Evolutionary conservation across 2,797 vertebrate genomes (phyloP), one percentile per base, ranked within the genome.

Genomic region (Phoxinus dragarum): DNA sequence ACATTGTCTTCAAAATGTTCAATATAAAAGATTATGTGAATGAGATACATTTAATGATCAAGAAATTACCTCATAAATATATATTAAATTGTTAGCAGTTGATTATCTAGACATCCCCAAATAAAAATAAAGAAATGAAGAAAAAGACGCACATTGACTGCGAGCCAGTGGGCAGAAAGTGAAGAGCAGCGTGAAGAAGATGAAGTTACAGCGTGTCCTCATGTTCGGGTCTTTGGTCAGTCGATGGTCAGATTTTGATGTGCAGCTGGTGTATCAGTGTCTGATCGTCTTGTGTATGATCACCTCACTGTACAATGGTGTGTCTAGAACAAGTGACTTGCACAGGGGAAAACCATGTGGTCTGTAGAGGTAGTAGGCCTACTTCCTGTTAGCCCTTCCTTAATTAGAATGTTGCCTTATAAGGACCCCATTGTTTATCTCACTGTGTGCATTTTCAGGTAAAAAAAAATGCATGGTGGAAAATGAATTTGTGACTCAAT

Each of bases 341-440:
- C 67, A 38, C n/a, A 49, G 68, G 66, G 68, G 9, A 59, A 71
- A 81, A 81, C 21, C 23, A n/a, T 72, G 80, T 81, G 49, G 49
- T 56, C 21, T 27, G 21, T 21, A 81, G 44, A 54, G 31, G 16
- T 34, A 31, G n/a, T 27, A 27, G 27, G 27, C 27, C 27, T 31
- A 56, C 49, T 52, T 81, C 67, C 80, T 56, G 67, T 42, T 27
- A 23, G 36, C 9, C 0, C 31, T 67, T 34, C 31, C 27, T 27
- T 27, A 1, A 27, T 27, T 1, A 1, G 27, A 27, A 27, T 27
- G 27, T 27, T 27, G 1, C 27, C 27, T 27, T 27, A 27, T 27
- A 27, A 27, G 27, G 27, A 27, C 27, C 27, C 27, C 27, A 27
- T 27, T 27, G 27, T 27, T 27, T 27, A 27, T 27, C 27, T 27